phyloP scores from a whole-genome alignment of 2,888 invertebrate genomes.

The Cosmopolites sordidus region DNA sequence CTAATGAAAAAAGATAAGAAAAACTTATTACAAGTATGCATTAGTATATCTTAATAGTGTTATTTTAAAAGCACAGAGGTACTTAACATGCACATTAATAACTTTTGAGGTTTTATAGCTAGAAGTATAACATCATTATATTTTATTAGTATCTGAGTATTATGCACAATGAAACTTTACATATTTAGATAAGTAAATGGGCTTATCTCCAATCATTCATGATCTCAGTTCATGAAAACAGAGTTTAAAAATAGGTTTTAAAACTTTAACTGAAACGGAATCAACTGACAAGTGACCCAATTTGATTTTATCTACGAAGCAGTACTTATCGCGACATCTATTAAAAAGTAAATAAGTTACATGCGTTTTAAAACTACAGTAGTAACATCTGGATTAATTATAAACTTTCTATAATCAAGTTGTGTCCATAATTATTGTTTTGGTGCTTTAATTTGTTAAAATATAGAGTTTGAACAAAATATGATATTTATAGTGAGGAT shows the following conservation, averaged over 20 bases:
- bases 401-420: too few species aligned
- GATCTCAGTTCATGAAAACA: too few species aligned
- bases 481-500: too few species aligned
- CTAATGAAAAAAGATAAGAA: too few species aligned
- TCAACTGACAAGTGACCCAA: neutral
- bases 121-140: too few species aligned
- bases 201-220: too few species aligned
- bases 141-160: neutral
- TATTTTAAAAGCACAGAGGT: slow-evolving; percentile 1
- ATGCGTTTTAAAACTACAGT: neutral
- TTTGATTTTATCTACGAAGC: slow-evolving; percentile 1
- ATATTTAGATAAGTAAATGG: slow-evolving; percentile 3
- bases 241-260: too few species aligned
- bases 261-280: neutral
- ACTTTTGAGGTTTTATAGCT: neutral
- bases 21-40: too few species aligned
- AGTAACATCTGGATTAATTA: slow-evolving; percentile 4
- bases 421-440: too few species aligned
- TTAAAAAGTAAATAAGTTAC: neutral
- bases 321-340: slow-evolving; percentile 5
- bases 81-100: slow-evolving; percentile 1
- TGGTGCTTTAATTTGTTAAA: too few species aligned
- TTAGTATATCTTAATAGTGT: neutral
- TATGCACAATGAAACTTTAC: too few species aligned
- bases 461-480: too few species aligned